Percentiles rank a stretch among this genome's conserved stretches.
These are phyloP conservation scores for Pristionchus exspectatus DNA, from an alignment of 2,888 invertebrate genomes.

Conservation along the genomic window DNA sequence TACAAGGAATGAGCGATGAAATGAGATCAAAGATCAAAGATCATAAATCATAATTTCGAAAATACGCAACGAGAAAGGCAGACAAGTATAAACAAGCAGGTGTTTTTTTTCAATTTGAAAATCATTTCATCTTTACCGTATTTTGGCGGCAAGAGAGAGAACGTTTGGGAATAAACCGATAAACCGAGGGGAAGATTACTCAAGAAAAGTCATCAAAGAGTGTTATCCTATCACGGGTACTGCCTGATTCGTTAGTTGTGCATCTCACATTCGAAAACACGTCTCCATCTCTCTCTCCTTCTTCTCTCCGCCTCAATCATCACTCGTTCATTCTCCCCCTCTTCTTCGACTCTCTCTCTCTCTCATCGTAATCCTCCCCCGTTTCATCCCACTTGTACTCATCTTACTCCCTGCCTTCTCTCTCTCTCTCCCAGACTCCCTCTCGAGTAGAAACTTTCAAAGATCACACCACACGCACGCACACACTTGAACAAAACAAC, in stretches of 20 bases:
- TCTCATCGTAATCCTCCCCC: conserved; percentile 22
- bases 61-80: background rate
- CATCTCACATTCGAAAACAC: background rate
- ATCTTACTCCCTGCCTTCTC: background rate
- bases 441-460: conserved; percentile 15
- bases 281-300: background rate
- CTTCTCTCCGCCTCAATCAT: conserved; percentile 7
- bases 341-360: background rate
- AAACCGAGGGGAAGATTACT: background rate
- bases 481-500: background rate
- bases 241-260: conserved; percentile 18
- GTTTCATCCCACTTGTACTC: background rate
- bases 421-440: background rate
- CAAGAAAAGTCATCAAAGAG: background rate
- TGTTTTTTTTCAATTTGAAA: background rate
- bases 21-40: conserved; percentile 19
- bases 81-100: background rate
- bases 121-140: too few species aligned
- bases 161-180: background rate
- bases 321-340: background rate
- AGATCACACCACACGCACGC: background rate
- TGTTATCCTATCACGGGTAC: background rate
- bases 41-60: background rate
- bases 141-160: background rate
- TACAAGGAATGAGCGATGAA: background rate